These are phyloP conservation scores for Empidonax alnorum DNA, from an alignment of 2,113 vertebrate species.

Conservation along the genomic window DNA sequence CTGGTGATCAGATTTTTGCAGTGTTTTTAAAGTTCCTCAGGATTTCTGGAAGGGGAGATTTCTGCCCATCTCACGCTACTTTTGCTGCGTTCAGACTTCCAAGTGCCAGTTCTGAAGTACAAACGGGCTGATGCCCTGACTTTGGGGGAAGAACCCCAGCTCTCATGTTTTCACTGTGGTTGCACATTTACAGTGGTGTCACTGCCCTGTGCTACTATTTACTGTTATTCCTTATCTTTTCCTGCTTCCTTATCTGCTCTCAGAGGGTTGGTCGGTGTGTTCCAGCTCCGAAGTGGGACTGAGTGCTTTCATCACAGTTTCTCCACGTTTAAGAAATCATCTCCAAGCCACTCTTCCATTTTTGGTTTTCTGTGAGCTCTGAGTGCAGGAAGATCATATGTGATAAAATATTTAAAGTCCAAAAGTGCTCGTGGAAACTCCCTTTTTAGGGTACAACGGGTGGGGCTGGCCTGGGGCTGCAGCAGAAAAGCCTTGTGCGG, in stretches of 20 bases:
- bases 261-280: accelerated
- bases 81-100: not conserved
- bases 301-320: not conserved
- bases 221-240: not conserved
- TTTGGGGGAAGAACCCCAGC: not conserved
- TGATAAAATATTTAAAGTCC: accelerated
- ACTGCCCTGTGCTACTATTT: not conserved
- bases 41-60: not conserved
- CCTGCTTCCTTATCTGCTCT: not conserved
- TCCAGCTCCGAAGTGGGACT: not conserved
- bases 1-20: accelerated
- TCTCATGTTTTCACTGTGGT: not conserved
- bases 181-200: not conserved
- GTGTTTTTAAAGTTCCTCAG: not conserved
- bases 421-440: accelerated
- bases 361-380: not conserved
- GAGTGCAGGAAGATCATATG: accelerated
- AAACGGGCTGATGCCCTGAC: not conserved
- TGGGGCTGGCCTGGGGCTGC: accelerated
- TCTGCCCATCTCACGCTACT: not conserved
- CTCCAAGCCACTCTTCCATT: accelerated
- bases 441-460: accelerated
- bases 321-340: not conserved
- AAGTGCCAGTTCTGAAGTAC: no score
- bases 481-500: not conserved